Base-by-base conservation (phyloP, 92 coral and sea anemone genomes). In the Virgularia gustaviana region DNA sequence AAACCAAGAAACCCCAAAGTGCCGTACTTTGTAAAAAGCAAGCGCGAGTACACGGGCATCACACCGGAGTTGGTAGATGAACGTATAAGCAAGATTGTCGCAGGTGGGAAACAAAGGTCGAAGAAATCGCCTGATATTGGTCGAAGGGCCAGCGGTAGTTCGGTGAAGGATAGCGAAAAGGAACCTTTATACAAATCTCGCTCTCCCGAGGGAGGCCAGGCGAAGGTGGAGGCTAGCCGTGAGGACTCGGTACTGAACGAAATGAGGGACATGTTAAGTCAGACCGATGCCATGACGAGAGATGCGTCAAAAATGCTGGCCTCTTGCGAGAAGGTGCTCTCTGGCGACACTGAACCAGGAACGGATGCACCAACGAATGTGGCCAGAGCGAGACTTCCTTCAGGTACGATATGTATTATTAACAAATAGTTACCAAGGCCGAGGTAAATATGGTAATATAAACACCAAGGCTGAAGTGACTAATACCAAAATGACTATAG, bases 161-260 rank as follows among this genome's bases (percentile, higher is more conserved):
- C n/a, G n/a, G n/a, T n/a, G n/a, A 36, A 35, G 25, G 75, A 27
- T 0, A 47, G 2, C 12, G 56, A 41, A 19, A 65, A 27, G 24
- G 54, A 64, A 36, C 22, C 70, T 0, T 39, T 20, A n/a, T 35
- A 35, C 24, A 1, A 2, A 22, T 37, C 35, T 8, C 49, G 54
- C 51, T 23, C 61, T 2, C 43, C 43, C 5, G 60, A 68, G 34
- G 49, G 75, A 15, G 54, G 28, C 7, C 59, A 49, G 16, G 4
- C n/a, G 13, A 68, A 49, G 32, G 43, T n/a, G 25, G 30, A 49
- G 33, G 75, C 47, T 18, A 32, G 43, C 9, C 75, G 34, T 5
- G 31, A 32, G 7, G 90, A 89, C 18, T 88, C 96, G 12, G 78
- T 94, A 11, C 85, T 94, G 63, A 87, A 85, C 73, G 96, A 89